Evolutionary conservation across 2,797 vertebrate genomes (phyloP).

Genomic region (Paedocypris micromegethes): DNA sequence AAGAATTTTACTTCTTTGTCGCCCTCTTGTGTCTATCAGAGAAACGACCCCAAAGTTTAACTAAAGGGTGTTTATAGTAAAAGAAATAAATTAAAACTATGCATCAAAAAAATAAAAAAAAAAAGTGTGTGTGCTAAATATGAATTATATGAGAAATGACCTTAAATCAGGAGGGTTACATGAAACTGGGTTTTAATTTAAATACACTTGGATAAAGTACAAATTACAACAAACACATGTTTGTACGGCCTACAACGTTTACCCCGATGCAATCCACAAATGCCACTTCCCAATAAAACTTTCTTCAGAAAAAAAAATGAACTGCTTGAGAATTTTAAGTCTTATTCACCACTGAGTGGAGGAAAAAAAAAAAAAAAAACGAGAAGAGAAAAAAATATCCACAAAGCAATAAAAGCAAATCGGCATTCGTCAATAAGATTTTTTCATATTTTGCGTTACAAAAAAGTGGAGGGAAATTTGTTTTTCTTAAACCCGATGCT

Average conservation of each 20-base stretch:
- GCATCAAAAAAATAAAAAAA: no score
- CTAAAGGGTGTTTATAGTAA: not conserved
- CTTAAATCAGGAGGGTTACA: no score
- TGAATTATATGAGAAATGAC: no score
- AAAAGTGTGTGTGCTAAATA: no score
- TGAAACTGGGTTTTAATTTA: no score
- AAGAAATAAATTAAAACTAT: not conserved
- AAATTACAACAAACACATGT: constrained; percentile 61
- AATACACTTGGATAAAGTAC: constrained; percentile 41
- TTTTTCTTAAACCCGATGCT: constrained; percentile 4
- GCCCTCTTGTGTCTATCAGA: constrained; percentile 16
- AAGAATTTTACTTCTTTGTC: not conserved
- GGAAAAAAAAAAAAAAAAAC: constrained; percentile 42
- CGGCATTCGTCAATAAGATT: no score
- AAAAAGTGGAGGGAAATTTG: constrained; percentile 8
- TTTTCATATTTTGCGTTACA: no score
- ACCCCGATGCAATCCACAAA: constrained; percentile 58
- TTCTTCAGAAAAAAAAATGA: constrained; percentile 41
- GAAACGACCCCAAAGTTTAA: constrained; percentile 16
- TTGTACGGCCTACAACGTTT: constrained; percentile 56
- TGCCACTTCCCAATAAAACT: constrained; percentile 63
- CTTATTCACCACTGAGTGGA: constrained; percentile 44
- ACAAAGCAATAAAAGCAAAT: no score
- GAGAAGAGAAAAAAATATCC: constrained; percentile 40
- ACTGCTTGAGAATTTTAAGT: not conserved